Base-by-base conservation (phyloP, 2,113 vertebrate genomes). In the Archilochus colubris region DNA sequence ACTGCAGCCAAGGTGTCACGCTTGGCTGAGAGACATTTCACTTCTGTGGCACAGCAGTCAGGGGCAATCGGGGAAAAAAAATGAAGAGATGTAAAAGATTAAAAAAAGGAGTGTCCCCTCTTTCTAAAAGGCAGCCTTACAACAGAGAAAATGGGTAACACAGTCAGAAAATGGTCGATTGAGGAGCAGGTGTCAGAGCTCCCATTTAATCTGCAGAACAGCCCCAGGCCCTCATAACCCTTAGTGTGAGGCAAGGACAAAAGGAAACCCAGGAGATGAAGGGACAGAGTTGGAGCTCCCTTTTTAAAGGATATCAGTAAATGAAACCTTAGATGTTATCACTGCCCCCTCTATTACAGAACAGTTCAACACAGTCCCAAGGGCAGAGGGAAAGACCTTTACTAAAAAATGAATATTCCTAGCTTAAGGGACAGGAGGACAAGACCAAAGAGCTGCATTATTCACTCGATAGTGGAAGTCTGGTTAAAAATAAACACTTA, bases 1-100 rank as follows among this genome's bases (percentile, higher is more conserved):
- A 3, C 67, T 7, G 79, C 33, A 15, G 70, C 72, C 48, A 72
- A 93, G 24, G 18, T 68, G 64, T 20, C 44, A 13, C 1, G 8
- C 66, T 74, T 9, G 1, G 2, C 19, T 4, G 48, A 63, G 62
- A 27, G 46, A 57, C 0, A 3, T 44, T 74, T 62, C 19, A 3
- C 40, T 58, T 46, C 67, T 4, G 1, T 2, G 7, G 46, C 53
- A 23, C 31, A 19, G 21, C 5, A 3, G 83, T 46, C 30, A 31
- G 74, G 64, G 69, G 30, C 0, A 0, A 17, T 1, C 0, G 1
- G 58, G 59, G 38, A 69, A 9, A 76, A 77, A 46, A 4, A 82
- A 77, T 33, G 7, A 8, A 53, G 23, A 51, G 20, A 21, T 9
- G 21, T 21, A 48, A 10, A 50, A 48, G 25, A 48, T 46, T 21